Base-by-base conservation (phyloP, 2,888 invertebrate species). In the Callyntrura sp. region DNA sequence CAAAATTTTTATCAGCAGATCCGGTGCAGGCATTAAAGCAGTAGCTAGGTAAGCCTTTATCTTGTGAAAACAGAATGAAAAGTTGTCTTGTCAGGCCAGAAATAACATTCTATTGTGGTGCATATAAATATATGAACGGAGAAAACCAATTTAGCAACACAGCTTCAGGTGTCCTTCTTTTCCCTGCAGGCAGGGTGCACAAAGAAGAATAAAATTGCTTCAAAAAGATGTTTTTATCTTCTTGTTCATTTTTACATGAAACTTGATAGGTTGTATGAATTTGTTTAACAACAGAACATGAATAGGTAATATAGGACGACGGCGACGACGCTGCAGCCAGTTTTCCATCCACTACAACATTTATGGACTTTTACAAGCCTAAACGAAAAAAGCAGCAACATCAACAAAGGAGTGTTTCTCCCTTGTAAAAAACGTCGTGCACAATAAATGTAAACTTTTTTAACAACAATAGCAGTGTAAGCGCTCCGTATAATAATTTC, bases 111-210 rank as follows among this genome's bases (percentile, higher is more conserved):
- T 23, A 25, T 8, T 70, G 68, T 45, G 23, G 43, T 43, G 14
- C 3, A 70, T 6, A 48, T 48, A 48, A 45, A 73, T 73, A 48
- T 35, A 35, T 6, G 35, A 35, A 35, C 78, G 55, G 78, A 78
- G 78, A 78, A 78, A 78, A 78, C 78, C 78, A 78, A 78, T 78
- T 78, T 78, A 78, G 78, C 78, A 78, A 51, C 78, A 78, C 51
- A 78, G 51, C 78, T 78, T 78, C 78, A 78, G 78, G 78, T 78
- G 78, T 78, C 78, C 78, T 11, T 70, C 35, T 78, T 55, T 78
- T 78, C 78, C 20, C 78, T n/a, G 28, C 45, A 25, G 78, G 78
- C 51, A 78, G 51, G 12, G 55, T 78, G 78, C 55, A 78, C 78
- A 78, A 28, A 51, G 51, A 78, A 23, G n/a, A 51, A 78, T 14